Percentiles rank a stretch among this genome's conserved stretches.
Conservation (phyloP, 1,140 invertebrate species). For the Gyrodactylus bullatarudis region DNA sequence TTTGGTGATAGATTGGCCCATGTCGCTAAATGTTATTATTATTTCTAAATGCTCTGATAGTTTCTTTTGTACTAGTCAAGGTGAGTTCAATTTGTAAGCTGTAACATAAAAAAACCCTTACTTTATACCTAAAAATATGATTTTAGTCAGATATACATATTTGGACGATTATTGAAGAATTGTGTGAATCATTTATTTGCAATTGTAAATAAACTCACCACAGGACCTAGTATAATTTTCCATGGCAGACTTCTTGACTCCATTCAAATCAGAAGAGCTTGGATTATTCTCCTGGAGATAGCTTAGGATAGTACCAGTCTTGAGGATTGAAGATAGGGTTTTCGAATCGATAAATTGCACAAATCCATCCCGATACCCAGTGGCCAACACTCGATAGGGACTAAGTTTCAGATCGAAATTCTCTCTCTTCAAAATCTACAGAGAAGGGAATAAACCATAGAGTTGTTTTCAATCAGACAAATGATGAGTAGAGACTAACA, state of each 20-base stretch:
- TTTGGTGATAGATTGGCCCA: no score
- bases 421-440: neutral
- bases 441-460: neutral
- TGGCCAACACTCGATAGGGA: neutral
- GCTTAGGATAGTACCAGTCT: neutral
- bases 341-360: neutral
- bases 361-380: neutral
- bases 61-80: no score
- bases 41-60: no score
- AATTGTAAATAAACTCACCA: neutral
- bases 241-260: neutral
- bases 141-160: no score
- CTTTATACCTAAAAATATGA: no score
- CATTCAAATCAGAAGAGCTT: neutral
- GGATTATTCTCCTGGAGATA: neutral
- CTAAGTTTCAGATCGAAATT: neutral
- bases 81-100: no score
- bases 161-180: no score
- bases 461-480: neutral
- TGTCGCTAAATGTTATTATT: no score
- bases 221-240: neutral
- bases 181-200: no score
- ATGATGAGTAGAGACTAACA: neutral
- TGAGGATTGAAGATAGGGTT: neutral
- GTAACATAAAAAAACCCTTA: no score